phyloP scores from a whole-genome alignment of 2,888 invertebrate genomes.

The Melinaea marsaeus region DNA sequence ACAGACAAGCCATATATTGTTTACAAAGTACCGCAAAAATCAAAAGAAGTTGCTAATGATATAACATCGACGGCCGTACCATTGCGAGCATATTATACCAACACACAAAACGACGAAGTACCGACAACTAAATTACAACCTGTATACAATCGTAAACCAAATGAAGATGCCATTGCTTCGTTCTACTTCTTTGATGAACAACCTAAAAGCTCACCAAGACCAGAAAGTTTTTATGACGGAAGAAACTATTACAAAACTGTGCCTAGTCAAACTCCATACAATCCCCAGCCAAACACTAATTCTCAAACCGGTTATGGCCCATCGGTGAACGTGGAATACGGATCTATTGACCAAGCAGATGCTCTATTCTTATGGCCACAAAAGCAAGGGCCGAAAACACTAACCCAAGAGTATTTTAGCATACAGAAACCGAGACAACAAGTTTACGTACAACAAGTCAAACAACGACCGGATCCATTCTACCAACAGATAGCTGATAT shows the following conservation, averaged over 20 bases:
- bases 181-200: constrained; percentile 84
- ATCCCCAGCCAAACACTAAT: constrained; percentile 50
- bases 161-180: constrained; percentile 74
- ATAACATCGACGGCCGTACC: constrained; percentile 80
- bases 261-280: constrained; percentile 46
- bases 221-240: constrained; percentile 70
- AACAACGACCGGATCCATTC: constrained; percentile 75
- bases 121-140: constrained; percentile 75
- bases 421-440: constrained; percentile 69
- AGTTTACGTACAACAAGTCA: constrained; percentile 60
- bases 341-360: constrained; percentile 67
- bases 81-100: constrained; percentile 79
- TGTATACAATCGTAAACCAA: constrained; percentile 66
- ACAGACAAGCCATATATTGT: constrained; percentile 72
- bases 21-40: constrained; percentile 71
- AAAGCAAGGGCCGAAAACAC: constrained; percentile 70
- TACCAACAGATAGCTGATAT: constrained; percentile 82
- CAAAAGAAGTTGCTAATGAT: constrained; percentile 53
- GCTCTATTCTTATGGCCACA: constrained; percentile 73
- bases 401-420: constrained; percentile 75
- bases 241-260: constrained; percentile 69
- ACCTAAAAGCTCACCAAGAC: constrained; percentile 75
- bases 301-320: constrained; percentile 58
- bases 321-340: constrained; percentile 65
- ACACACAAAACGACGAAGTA: constrained; percentile 71